Base-by-base conservation (phyloP, 2,113 vertebrate genomes). In the Odontophorus gujanensis region DNA sequence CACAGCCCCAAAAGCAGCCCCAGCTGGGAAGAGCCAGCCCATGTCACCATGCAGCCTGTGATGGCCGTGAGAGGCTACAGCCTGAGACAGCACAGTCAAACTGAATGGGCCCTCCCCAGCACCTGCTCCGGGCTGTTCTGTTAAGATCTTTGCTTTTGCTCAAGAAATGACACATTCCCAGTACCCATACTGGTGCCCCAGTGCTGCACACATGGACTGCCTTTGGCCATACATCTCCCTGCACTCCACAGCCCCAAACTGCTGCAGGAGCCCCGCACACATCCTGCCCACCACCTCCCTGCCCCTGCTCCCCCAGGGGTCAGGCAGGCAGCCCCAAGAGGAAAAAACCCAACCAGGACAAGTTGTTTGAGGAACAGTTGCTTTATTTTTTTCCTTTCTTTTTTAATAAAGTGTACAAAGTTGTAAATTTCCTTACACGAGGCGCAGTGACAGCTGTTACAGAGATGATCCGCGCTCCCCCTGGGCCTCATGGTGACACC, bases 341-440 rank as follows among this genome's bases (percentile, higher is more conserved):
- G 68, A 68, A 81, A 79, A 18, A 14, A 82, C 63, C 63, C 24
- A 78, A 26, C 42, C 18, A 57, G 5, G 80, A 82, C 59, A 0
- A 90, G 66, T 17, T 71, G 34, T 71, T 85, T 82, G 96, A 94
- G 93, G 92, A 95, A 81, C 61, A 65, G 77, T 91, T 81, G 61
- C 65, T 84, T 92, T 80, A 71, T 55, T 42, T 26, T n/a, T 66
- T 62, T 22, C 19, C 40, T 30, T 81, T 86, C 55, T 63, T 92
- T 96, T 97, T 97, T 97, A 97, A 97, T 96, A 96, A 97, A 97
- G 96, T 78, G 90, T 95, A 97, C 90, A 95, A 97, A 97, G 92
- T 94, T 96, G 93, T 95, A 95, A 94, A 97, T 96, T 79, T 90
- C 82, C 94, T 96, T 93, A 88, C 68, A 85, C 16, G 73, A 94